Evolutionary conservation across 2,888 invertebrate species (phyloP), one percentile per base, ranked within the genome.

Genomic region (Omphaloscelis lunosa): DNA sequence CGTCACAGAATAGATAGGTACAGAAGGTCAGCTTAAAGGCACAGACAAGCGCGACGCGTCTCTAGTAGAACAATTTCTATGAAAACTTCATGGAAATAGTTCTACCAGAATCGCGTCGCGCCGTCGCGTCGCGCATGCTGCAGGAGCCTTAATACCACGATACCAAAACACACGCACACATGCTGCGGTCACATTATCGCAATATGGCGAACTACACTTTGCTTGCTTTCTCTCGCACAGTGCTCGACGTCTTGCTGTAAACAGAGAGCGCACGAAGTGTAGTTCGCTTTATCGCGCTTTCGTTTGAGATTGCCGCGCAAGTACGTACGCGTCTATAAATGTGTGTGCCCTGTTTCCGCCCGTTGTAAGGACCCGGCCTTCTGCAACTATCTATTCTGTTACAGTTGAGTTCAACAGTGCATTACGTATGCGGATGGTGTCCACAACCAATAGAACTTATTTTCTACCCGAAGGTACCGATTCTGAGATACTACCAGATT

Each of bases 341-440:
- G 15, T 9, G 15, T 2, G 8, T 1, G 9, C 51, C 51, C 9
- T 51, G 23, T 67, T 48, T 27, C 29, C 12, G 5, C 2, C 27
- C 27, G 7, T 27, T 23, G 41, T 61, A 8, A 0, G n/a, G 1
- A n/a, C 0, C 8, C 2, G 8, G 17, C 11, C 39, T 75, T 61
- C 51, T 67, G 20, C 34, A 5, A 41, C 15, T 15, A 34, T 53
- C 12, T 53, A 0, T 17, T 51, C 6, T 8, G 70, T 79, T 82
- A 82, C 69, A 80, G 72, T 66, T 68, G 75, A 71, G 70, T 70
- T 68, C 77, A 63, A 68, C 48, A 48, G 20, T 61, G 59, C 77
- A 90, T 90, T 90, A 87, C 76, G 75, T 85, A 91, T 91, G 89
- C 90, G 73, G 69, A 67, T 71, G 80, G 83, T 72, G 90, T 86